These are phyloP conservation scores for Protonemura montana DNA, from an alignment of 2,888 invertebrate genomes.

Conservation along the genomic window DNA sequence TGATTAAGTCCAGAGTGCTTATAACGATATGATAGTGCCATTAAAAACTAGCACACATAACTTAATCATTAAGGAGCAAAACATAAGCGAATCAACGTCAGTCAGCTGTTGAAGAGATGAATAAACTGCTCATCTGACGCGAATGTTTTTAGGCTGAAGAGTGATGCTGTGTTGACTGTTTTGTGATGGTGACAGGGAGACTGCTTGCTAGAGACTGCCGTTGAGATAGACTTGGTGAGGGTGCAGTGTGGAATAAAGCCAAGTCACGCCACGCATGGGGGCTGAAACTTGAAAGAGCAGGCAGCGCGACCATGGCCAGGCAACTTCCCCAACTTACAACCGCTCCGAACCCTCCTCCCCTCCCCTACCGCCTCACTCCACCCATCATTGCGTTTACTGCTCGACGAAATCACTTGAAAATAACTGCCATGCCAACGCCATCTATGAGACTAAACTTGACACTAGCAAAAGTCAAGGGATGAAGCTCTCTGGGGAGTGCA, in stretches of 20 bases:
- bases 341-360: neutral
- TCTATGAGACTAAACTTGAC: constrained; percentile 2
- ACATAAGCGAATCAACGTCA: no score
- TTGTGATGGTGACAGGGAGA: no score
- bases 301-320: neutral
- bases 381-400: constrained; percentile 1
- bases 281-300: no score
- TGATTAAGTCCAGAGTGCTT: no score
- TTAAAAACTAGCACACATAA: no score
- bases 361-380: neutral
- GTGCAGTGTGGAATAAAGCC: neutral
- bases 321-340: neutral
- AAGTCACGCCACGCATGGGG: neutral
- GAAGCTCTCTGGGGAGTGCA: neutral
- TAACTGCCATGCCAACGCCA: constrained; percentile 28
- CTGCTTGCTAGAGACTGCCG: no score
- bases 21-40: no score
- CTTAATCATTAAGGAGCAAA: no score
- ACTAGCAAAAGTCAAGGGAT: constrained; percentile 12
- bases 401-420: constrained; percentile 8
- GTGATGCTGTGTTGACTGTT: no score
- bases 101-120: no score
- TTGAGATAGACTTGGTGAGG: neutral
- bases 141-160: no score
- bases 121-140: no score